These are phyloP conservation scores for Anableps anableps DNA, from an alignment of 2,797 vertebrate genomes.

Conservation along the genomic window DNA sequence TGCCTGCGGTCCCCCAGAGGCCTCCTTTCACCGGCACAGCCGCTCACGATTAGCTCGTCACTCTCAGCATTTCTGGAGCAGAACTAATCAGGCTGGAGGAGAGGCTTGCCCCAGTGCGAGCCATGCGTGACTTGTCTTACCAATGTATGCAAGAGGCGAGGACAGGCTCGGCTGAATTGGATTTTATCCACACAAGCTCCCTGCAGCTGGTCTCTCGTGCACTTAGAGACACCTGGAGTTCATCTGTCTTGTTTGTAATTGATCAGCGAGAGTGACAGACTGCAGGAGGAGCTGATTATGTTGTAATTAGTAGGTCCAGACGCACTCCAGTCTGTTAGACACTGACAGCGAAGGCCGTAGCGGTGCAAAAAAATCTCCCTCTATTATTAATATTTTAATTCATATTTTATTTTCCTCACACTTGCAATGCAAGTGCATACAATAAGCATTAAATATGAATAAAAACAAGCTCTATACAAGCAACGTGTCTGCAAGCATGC, in stretches of 20 bases:
- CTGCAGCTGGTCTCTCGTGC: constrained; percentile 16
- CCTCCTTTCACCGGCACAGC: constrained; percentile 26
- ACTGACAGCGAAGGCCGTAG: no score
- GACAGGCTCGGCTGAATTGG: constrained; percentile 44
- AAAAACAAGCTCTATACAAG: background rate
- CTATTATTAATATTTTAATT: background rate
- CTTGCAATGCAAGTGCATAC: background rate
- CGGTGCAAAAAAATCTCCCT: background rate
- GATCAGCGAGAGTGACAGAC: constrained; percentile 50
- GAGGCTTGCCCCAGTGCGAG: constrained; percentile 46
- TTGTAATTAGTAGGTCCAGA: constrained; percentile 51
- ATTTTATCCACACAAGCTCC: constrained; percentile 48
- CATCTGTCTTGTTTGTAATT: constrained; percentile 50
- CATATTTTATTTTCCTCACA: background rate
- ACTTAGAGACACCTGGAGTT: constrained; percentile 34
- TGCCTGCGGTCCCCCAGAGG: constrained; percentile 45
- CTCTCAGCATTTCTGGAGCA: constrained; percentile 72
- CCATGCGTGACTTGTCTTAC: constrained; percentile 62
- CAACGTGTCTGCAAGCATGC: background rate
- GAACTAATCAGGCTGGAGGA: constrained; percentile 73
- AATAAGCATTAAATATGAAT: background rate
- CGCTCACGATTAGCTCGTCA: constrained; percentile 68
- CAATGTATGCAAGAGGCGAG: constrained; percentile 43
- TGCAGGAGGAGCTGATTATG: constrained; percentile 50
- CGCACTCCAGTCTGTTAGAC: constrained; percentile 27